Evolutionary conservation across 2,113 vertebrate genomes (phyloP).

Genomic region (Donacobius atricapilla): DNA sequence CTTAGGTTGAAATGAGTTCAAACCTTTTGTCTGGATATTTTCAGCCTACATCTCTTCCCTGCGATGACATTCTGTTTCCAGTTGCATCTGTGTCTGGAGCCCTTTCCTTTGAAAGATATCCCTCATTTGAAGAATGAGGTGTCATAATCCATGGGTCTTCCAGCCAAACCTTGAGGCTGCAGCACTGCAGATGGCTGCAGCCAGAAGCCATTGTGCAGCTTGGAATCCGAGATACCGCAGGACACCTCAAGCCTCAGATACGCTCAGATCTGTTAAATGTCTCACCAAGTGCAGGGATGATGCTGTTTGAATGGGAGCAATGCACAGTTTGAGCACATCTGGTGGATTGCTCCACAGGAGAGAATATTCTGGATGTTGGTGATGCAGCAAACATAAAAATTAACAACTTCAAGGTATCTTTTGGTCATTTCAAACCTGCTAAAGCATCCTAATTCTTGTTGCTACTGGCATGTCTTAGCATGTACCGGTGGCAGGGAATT

Average conservation of each 20-base stretch:
- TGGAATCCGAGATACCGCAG: background rate
- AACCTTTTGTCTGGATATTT: background rate
- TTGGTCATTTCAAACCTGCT: background rate
- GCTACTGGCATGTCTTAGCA: background rate
- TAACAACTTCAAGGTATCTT: background rate
- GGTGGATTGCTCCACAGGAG: background rate
- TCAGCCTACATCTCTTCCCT: background rate
- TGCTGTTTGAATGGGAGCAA: background rate
- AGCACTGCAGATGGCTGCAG: background rate
- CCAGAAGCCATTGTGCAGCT: background rate
- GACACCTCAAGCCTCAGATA: background rate
- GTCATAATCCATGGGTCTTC: background rate
- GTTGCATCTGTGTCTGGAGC: background rate
- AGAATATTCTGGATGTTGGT: background rate
- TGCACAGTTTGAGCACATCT: background rate
- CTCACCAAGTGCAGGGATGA: background rate
- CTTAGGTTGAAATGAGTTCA: background rate
- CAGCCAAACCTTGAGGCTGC: background rate
- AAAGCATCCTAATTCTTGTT: background rate
- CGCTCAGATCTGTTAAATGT: background rate
- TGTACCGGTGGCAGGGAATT: too few species aligned
- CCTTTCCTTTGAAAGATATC: constrained; percentile 34
- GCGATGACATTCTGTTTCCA: background rate
- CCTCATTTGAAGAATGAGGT: background rate
- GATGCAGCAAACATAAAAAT: background rate